Base-by-base conservation (phyloP, 2,113 vertebrate species). In the Illadopsis cleaveri region DNA sequence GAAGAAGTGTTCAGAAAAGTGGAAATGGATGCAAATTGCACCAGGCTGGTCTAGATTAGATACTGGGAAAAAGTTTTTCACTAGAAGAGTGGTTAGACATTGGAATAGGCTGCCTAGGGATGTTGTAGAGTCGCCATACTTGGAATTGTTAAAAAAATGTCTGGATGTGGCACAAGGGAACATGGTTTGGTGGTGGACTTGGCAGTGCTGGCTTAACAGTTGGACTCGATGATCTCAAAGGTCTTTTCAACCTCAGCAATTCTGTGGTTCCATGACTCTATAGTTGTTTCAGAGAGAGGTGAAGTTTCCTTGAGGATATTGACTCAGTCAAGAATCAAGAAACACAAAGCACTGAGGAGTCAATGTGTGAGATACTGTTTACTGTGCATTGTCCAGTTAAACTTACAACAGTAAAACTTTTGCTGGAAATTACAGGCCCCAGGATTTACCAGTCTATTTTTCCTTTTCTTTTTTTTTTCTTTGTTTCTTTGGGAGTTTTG, bases 151-250 rank as follows among this genome's bases (percentile, higher is more conserved):
- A 10, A 38, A 58, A 37, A 25, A 22, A 81, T 2, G 6, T 9
- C 22, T 44, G 24, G 12, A 33, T 37, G 18, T 44, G 50, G 18
- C 31, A 33, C 27, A 65, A 42, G 42, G 5, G 14, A 44, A 37
- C 10, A 15, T 9, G 68, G 15, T 37, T 57, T 27, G 57, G 35
- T 19, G 35, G 11, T 31, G 28, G 35, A 15, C 21, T 31, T 71
- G 40, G 28, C 28, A 24, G 56, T n/a, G n/a, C 15, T 71, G 75
- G 30, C 3, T 35, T n/a, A 50, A 28, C 15, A 56, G 21, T 0
- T 33, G 35, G 35, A 57, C 21, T 27, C 0, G 0, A 8, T 37
- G 11, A 11, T 12, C 22, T 27, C 19, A 28, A 57, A 81, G 2
- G 12, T 37, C 12, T 66, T 58, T 33, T 33, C 25, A 44, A 1